These are phyloP conservation scores for Eriocheir sinensis DNA, from an alignment of 1,140 invertebrate species.

Conservation along the genomic window DNA sequence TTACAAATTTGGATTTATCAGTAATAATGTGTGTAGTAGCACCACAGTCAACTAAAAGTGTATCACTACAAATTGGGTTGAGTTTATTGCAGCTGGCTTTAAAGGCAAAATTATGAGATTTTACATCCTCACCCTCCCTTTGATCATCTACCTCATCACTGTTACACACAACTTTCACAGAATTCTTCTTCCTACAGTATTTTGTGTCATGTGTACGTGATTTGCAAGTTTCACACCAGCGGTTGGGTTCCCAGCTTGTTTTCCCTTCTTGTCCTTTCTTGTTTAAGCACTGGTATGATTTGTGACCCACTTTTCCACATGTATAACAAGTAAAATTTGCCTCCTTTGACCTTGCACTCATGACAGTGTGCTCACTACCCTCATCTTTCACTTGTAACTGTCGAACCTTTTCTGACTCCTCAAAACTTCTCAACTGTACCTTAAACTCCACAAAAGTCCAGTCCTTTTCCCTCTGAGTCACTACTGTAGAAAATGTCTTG, in stretches of 20 bases:
- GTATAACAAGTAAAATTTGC: constrained; percentile 18
- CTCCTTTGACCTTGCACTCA: constrained; percentile 27
- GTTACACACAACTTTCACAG: constrained; percentile 12
- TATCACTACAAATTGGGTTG: not conserved
- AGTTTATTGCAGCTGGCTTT: not conserved
- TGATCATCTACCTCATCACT: too few species aligned
- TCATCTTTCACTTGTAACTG: constrained; percentile 14
- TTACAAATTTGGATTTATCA: constrained; percentile 39
- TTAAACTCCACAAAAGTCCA: not conserved
- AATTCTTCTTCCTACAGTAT: not conserved
- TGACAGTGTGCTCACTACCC: too few species aligned
- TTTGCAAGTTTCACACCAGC: not conserved
- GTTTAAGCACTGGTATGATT: not conserved
- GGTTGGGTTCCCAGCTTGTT: not conserved
- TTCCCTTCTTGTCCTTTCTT: not conserved
- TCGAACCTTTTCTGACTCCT: constrained; percentile 14
- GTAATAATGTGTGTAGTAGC: constrained; percentile 26
- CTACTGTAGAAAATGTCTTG: constrained; percentile 36
- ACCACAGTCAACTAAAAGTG: constrained; percentile 29
- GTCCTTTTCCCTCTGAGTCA: not conserved
- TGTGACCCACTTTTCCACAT: constrained; percentile 48
- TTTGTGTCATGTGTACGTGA: constrained; percentile 36
- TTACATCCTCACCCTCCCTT: too few species aligned
- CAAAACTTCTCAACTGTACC: not conserved
- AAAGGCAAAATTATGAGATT: constrained; percentile 28